These are phyloP conservation scores for Petrocephalus schoutedeni DNA, from an alignment of 2,797 vertebrate genomes.

Conservation along the genomic window DNA sequence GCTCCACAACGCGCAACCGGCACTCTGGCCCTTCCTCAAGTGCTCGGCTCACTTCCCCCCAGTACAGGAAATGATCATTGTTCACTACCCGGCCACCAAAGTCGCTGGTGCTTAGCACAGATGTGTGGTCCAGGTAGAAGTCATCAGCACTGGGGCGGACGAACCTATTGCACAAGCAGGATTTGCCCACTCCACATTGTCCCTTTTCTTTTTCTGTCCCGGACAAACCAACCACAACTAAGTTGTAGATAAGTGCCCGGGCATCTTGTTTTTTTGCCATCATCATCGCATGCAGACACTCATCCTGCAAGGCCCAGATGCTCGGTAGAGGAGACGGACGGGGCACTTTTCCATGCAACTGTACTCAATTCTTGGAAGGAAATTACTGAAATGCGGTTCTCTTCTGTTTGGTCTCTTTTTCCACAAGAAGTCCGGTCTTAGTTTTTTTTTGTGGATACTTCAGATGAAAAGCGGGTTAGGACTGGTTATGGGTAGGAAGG, in stretches of 20 bases:
- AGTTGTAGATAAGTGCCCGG: conserved; percentile 87
- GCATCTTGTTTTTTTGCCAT: conserved; percentile 99
- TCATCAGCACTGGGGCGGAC: conserved; percentile 90
- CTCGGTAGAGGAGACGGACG: conserved; percentile 63
- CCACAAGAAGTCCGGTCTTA: background rate
- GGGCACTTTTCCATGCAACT: conserved; percentile 52
- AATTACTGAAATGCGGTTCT: background rate
- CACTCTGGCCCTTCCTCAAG: conserved; percentile 87
- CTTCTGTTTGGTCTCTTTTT: background rate
- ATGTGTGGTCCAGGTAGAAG: conserved; percentile 93
- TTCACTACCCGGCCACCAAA: conserved; percentile 95
- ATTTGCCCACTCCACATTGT: conserved; percentile 94
- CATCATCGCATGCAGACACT: conserved; percentile 73
- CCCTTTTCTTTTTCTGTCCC: conserved; percentile 98
- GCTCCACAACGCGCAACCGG: conserved; percentile 87
- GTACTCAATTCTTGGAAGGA: conserved; percentile 27
- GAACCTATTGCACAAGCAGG: conserved; percentile 93
- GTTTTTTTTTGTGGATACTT: background rate
- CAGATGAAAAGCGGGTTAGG: background rate
- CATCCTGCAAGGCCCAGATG: conserved; percentile 81
- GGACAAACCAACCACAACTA: conserved; percentile 91
- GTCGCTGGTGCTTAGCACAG: conserved; percentile 96
- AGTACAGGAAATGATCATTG: conserved; percentile 97
- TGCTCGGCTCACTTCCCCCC: conserved; percentile 81
- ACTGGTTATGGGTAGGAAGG: background rate